These are phyloP conservation scores for Cyprinus carpio DNA, from an alignment of 2,113 vertebrate genomes.

Conservation along the genomic window DNA sequence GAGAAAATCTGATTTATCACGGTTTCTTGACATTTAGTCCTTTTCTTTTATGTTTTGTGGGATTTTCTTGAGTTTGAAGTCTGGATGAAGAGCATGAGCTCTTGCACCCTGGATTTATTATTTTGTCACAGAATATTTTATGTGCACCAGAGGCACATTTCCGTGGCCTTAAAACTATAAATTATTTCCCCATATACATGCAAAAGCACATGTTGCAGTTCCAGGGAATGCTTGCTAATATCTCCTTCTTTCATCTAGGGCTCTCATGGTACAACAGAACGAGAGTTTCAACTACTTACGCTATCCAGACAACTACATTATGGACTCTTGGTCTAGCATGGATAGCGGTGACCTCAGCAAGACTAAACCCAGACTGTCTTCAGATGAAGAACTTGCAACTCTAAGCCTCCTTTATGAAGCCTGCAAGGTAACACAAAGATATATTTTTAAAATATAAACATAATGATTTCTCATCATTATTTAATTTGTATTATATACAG, in stretches of 20 bases:
- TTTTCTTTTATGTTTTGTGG: background rate
- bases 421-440: conserved; percentile 75
- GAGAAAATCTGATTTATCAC: background rate
- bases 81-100: background rate
- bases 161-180: conserved; percentile 51
- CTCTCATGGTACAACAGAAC: conserved; percentile 89
- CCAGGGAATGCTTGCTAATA: background rate
- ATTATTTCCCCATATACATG: background rate
- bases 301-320: conserved; percentile 78
- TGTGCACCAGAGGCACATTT: conserved; percentile 66
- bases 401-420: conserved; percentile 90
- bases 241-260: conserved; percentile 66
- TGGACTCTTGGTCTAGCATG: conserved; percentile 90
- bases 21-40: background rate
- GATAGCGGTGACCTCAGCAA: conserved; percentile 82
- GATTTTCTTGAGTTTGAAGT: background rate
- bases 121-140: conserved; percentile 68
- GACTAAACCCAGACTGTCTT: conserved; percentile 84
- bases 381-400: conserved; percentile 84
- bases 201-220: background rate
- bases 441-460: background rate
- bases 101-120: background rate
- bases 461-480: background rate
- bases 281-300: conserved; percentile 87
- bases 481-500: background rate